Conservation (phyloP, 2,113 vertebrate genomes). For the Progne subis region DNA sequence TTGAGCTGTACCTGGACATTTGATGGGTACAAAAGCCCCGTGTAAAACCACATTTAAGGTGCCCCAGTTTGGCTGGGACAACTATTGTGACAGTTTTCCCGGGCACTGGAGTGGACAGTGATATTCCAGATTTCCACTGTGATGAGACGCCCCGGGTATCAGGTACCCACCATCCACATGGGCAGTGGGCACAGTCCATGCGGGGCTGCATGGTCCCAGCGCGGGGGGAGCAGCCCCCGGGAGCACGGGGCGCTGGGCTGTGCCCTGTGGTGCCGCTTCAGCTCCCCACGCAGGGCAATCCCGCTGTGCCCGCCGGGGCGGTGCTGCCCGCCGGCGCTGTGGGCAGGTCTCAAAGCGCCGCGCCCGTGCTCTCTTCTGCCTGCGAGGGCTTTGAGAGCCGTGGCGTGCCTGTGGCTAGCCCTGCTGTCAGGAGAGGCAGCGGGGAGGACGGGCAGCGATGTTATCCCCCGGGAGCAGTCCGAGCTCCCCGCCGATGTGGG, state of each 20-base stretch:
- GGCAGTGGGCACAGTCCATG: accelerated
- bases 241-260: accelerated
- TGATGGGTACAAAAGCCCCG: not conserved
- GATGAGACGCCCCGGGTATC: accelerated
- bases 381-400: accelerated
- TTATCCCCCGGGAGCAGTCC: not conserved
- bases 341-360: not conserved
- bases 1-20: not conserved
- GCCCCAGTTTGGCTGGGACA: not conserved
- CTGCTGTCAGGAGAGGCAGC: not conserved
- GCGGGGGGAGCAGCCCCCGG: not conserved
- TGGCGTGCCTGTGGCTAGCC: accelerated
- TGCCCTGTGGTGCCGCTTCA: accelerated
- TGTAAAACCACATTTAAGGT: not conserved
- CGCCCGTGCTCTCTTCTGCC: not conserved
- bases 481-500: not conserved
- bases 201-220: not conserved
- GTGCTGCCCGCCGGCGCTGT: not conserved
- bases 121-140: accelerated
- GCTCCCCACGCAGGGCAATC: accelerated
- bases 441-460: accelerated
- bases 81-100: not conserved
- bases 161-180: accelerated
- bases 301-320: not conserved
- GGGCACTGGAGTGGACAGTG: not conserved